These are phyloP conservation scores for Heliothis peltigera DNA, from an alignment of 2,888 invertebrate species.

Conservation along the genomic window DNA sequence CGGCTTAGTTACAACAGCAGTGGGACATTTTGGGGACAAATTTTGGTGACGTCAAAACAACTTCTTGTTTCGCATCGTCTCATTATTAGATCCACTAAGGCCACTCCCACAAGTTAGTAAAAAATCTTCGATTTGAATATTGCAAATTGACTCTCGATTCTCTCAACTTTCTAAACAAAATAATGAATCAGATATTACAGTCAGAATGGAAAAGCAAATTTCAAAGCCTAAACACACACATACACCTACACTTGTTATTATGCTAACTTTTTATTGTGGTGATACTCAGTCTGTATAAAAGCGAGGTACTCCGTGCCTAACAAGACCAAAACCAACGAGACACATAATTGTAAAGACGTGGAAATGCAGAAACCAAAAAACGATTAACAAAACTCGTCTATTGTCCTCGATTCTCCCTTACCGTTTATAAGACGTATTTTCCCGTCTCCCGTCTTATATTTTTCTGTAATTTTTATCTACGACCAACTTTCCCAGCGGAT, in stretches of 20 bases:
- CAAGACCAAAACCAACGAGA: slow-evolving; percentile 29
- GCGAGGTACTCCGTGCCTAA: slow-evolving; percentile 2
- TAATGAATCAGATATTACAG: too few relatives aligned
- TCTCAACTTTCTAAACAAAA: too few relatives aligned
- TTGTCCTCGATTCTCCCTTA: slow-evolving; percentile 18
- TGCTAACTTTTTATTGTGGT: too few relatives aligned
- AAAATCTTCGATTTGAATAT: too few relatives aligned
- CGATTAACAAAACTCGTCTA: slow-evolving; percentile 21
- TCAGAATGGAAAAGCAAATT: too few relatives aligned
- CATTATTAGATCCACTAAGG: too few relatives aligned
- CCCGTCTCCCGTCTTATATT: slow-evolving; percentile 30
- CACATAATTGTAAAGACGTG: slow-evolving; percentile 18
- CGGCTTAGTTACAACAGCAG: slow-evolving; percentile 19
- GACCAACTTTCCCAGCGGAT: slow-evolving; percentile 56
- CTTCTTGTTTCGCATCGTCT: not conserved
- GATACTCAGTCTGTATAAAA: not conserved
- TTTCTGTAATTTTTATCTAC: slow-evolving; percentile 53
- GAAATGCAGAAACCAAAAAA: slow-evolving; percentile 31
- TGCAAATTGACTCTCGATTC: too few relatives aligned
- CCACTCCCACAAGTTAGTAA: too few relatives aligned
- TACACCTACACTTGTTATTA: too few relatives aligned
- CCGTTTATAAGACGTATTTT: slow-evolving; percentile 9
- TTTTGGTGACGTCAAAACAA: not conserved
- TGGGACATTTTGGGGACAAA: slow-evolving; percentile 19
- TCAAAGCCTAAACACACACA: too few relatives aligned